Conservation (phyloP, 2,797 vertebrate species). For the Pantherophis vulpinus region DNA sequence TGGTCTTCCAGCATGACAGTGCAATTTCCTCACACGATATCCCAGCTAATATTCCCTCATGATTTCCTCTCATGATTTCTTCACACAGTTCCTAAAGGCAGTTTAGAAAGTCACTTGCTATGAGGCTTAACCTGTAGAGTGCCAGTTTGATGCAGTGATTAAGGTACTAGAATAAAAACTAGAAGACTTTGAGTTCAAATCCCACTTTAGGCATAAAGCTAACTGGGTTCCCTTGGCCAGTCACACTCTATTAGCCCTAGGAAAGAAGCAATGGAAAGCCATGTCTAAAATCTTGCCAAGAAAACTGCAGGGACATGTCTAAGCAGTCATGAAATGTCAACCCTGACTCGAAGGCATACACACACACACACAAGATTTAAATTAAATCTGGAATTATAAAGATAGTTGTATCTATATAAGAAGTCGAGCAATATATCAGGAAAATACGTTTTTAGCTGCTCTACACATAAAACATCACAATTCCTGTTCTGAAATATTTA, state of each 20-base stretch:
- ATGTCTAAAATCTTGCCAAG: background rate
- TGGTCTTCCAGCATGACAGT: background rate
- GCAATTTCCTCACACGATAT: background rate
- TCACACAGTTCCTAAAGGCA: background rate
- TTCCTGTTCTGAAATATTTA: background rate
- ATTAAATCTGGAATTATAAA: background rate
- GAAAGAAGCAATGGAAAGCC: background rate
- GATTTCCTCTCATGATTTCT: background rate
- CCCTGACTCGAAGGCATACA: background rate
- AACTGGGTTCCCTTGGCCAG: background rate
- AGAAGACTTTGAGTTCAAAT: background rate
- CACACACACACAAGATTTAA: background rate
- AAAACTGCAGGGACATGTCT: background rate
- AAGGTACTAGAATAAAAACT: background rate
- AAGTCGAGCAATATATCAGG: background rate
- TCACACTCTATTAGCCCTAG: background rate
- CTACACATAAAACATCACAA: background rate
- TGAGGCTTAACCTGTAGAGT: background rate
- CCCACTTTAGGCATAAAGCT: background rate
- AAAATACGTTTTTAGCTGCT: background rate
- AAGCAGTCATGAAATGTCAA: background rate
- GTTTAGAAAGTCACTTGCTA: background rate
- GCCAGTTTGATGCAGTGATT: background rate
- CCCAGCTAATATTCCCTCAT: background rate
- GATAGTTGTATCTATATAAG: background rate